Evolutionary conservation across 2,113 vertebrate genomes (phyloP).

Genomic region (Corapipo altera): DNA sequence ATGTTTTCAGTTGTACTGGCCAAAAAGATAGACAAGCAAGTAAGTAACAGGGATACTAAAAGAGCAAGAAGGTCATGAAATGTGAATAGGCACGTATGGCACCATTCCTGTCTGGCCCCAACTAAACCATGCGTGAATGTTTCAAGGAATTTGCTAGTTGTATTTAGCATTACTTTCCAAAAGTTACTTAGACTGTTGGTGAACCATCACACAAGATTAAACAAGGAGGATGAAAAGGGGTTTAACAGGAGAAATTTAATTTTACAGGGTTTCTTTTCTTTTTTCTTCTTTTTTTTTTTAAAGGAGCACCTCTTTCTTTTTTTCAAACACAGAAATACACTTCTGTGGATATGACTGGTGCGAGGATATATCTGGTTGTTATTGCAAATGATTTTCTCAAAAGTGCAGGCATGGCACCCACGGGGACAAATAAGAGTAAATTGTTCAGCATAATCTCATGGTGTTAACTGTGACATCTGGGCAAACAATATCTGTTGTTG

Average conservation of each 20-base stretch:
- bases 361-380: background rate
- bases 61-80: background rate
- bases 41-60: background rate
- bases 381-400: background rate
- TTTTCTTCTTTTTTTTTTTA: background rate
- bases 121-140: background rate
- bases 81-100: slow-evolving; percentile 33
- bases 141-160: slow-evolving; percentile 41
- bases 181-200: slow-evolving; percentile 15
- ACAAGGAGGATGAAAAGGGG: background rate
- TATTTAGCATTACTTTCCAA: slow-evolving; percentile 39
- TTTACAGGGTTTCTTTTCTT: background rate
- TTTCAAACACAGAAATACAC: background rate
- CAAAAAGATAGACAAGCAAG: slow-evolving; percentile 17
- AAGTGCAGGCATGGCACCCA: background rate
- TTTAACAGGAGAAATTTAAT: slow-evolving; percentile 24
- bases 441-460: background rate
- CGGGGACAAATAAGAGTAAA: background rate
- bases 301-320: background rate
- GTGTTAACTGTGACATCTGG: slow-evolving; percentile 17
- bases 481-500: background rate
- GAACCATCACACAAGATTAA: slow-evolving; percentile 7
- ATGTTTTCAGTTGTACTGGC: background rate
- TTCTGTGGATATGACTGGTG: background rate
- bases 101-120: background rate